Base-by-base conservation (phyloP, 30 jellyfish, hydroid and myxozoan genomes). In the Cassiopea andromeda region DNA sequence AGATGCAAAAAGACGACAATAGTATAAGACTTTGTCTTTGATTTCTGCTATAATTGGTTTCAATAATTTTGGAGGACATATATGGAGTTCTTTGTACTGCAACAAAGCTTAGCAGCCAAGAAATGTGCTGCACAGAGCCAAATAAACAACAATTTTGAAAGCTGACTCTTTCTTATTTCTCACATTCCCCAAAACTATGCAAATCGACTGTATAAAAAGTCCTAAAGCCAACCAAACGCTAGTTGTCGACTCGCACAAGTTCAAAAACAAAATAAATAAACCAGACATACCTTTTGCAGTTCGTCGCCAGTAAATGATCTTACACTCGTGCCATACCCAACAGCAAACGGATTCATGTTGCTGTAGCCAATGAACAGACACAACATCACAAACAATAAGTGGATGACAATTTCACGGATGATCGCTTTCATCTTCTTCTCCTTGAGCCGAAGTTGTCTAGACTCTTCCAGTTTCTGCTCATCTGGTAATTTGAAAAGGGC, bases 361-460 rank as follows among this genome's bases (percentile, higher is more conserved):
- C 98, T 88, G 89, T 95, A 95, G 7, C 98, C 98, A 73, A 95
- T 97, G 61, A 95, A 85, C 81, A 95, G 75, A 73, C 97, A 91
- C 83, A 95, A 68, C 91, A 91, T 60, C 1, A 95, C 97, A 66
- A 95, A 95, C 75, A 89, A 18, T 71, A 95, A 71, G 69, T 95
- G 99, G 46, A 87, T 66, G 12, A 95, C 93, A 66, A 95, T 91
- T 85, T 95, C 99, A 49, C 94, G 83, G 80, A 95, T 86, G 79
- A 95, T 95, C 27, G 96, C 88, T 60, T 83, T 90, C 92, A 95
- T 91, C 50, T 93, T 91, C 83, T 95, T 95, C 79, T 95, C 99
- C 87, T 95, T 81, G 67, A 95, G 48, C 57, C 99, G 92, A 47
- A 79, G 72, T 77, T 85, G 90, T 73, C 99, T 74, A 1, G 97